phyloP scores from a whole-genome alignment of 1,140 invertebrate species.

The Zaprionus inermis region DNA sequence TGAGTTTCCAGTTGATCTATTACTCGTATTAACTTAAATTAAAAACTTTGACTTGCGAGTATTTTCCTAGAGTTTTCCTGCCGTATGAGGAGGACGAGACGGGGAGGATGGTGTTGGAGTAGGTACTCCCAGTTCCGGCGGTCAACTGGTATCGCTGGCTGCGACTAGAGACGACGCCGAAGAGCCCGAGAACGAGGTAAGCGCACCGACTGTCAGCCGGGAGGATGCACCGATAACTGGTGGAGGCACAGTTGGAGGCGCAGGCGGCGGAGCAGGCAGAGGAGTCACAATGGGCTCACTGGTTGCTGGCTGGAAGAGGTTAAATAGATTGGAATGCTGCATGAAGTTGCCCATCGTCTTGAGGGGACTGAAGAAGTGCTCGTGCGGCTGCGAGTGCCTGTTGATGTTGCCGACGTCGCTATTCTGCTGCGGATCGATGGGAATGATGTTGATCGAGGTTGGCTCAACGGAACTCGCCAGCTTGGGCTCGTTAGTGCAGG shows the following conservation, averaged over 20 bases:
- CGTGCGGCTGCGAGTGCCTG: constrained; percentile 28
- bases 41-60: constrained; percentile 77
- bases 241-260: background rate
- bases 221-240: constrained; percentile 8
- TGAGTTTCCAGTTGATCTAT: constrained; percentile 19
- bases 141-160: constrained; percentile 64
- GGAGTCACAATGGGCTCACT: background rate
- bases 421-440: constrained; percentile 23
- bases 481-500: constrained; percentile 55
- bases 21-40: constrained; percentile 53
- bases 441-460: constrained; percentile 10
- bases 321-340: constrained; percentile 83
- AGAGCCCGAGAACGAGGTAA: constrained; percentile 38
- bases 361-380: constrained; percentile 73
- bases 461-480: constrained; percentile 6
- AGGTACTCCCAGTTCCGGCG: constrained; percentile 13
- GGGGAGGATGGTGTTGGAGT: background rate
- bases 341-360: constrained; percentile 72
- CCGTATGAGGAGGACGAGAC: constrained; percentile 12
- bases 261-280: background rate
- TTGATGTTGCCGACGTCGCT: constrained; percentile 36
- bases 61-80: constrained; percentile 60
- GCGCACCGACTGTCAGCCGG: constrained; percentile 21
- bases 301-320: constrained; percentile 71
- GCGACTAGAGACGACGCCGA: constrained; percentile 65